Evolutionary conservation across 2,797 vertebrate genomes (phyloP), one percentile per base, ranked within the genome.

Genomic region (Galago senegalensis): DNA sequence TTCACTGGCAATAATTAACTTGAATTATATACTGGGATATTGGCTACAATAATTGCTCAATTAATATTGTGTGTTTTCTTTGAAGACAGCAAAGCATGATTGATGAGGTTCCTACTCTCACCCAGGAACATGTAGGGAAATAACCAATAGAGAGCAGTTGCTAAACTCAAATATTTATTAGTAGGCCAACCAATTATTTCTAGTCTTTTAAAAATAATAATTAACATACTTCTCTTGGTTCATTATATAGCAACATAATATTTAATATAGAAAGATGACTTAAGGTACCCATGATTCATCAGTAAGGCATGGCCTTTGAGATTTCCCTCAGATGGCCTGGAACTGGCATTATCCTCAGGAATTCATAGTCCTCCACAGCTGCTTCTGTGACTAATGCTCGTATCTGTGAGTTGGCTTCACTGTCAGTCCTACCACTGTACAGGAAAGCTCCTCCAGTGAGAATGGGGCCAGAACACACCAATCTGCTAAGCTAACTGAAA

Each of bases 91-190:
- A 37, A 86, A 61, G 23, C 73, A 53, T 69, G 46, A 97, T 43
- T 67, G 37, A 83, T 81, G 46, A 63, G 27, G 72, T 91, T 95
- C 94, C 72, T 87, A 69, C 40, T 9, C 73, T 94, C 88, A n/a
- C 8, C 31, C 60, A 21, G 3, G 40, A 80, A 93, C 14, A 87
- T 43, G 89, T 65, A 92, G 67, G 46, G 23, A 81, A 87, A 90
- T 90, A 84, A 90, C 85, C 65, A 86, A 25, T 23, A 95, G 65
- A 85, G 29, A 67, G 73, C 61, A 46, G 18, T 63, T 94, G 56
- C 53, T 73, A 92, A 96, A 40, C 10, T 85, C n/a, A 77, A 92
- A 49, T 88, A 83, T 90, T 94, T 95, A 65, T 88, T n/a, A n/a
- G n/a, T 1, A 76, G 27, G 7, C 16, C 69, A 92, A 95, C 13